Evolutionary conservation across 2,113 vertebrate genomes (phyloP), one percentile per base, ranked within the genome.

Genomic region (Nettapus auritus): DNA sequence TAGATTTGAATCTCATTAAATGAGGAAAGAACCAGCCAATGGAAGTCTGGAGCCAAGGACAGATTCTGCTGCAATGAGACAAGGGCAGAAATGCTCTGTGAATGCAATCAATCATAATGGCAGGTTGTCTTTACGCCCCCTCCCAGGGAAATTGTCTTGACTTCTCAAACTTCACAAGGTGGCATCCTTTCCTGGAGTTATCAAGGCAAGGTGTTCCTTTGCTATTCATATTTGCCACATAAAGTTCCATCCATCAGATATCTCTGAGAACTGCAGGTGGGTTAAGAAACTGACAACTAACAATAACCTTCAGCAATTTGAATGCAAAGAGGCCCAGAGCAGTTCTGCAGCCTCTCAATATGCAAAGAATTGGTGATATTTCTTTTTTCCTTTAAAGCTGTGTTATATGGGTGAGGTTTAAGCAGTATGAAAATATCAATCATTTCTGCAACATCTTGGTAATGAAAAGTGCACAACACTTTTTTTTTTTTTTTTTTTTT

Each of bases 241-340:
- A 55, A 79, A 76, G 36, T 76, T 92, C 22, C 77, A 83, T 52
- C 20, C 29, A 60, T 85, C 55, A 82, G 66, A 77, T 17, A 60
- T 34, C n/a, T 88, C 68, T 80, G 53, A 91, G 50, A 55, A 88
- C 18, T 26, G 40, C 48, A 74, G 57, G 52, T 34, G 38, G 12
- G 36, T 83, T 84, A 92, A 87, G 29, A 70, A 70, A n/a, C 63
- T 78, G 83, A 64, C 25, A 94, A 48, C 86, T 88, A 94, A 85
- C 46, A 53, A 52, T 75, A 82, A 82, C 63, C 44, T 71, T 86
- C 71, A 87, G 42, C 38, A 85, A 26, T 62, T 34, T 16, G 19
- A 25, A 36, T 93, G 33, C 52, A 91, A 88, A 80, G 70, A 78
- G 73, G 55, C 67, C 85, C 3, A 1, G 60, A 83, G 42, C 52